Conservation (phyloP, 2,888 invertebrate genomes). For the Sericinus montela region DNA sequence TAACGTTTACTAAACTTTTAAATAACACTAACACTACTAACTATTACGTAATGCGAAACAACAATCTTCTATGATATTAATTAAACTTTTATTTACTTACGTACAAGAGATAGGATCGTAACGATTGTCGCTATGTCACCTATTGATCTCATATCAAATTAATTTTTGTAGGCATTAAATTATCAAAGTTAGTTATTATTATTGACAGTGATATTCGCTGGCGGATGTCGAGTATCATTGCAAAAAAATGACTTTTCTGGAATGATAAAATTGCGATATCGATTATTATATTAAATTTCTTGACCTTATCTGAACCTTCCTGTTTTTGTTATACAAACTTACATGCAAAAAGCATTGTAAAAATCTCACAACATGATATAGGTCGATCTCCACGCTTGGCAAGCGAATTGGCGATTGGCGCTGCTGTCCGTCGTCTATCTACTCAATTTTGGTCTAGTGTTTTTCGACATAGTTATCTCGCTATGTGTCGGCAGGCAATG, state of each 20-base stretch:
- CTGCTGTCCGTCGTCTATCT: no score
- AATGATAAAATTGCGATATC: background rate
- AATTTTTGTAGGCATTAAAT: constrained; percentile 1
- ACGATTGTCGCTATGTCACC: constrained; percentile 13
- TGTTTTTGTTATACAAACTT: no score
- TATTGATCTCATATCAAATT: constrained; percentile 13
- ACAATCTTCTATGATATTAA: background rate
- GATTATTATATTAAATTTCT: no score
- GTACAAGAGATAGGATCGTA: background rate
- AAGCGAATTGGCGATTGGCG: no score
- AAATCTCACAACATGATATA: no score
- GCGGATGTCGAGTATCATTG: background rate
- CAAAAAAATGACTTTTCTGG: constrained; percentile 7
- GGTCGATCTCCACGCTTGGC: no score
- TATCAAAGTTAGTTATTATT: background rate
- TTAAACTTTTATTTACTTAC: constrained; percentile 6
- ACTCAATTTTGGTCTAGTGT: no score
- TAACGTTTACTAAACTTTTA: background rate
- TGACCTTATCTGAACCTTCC: no score
- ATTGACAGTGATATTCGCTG: background rate
- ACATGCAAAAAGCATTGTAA: no score
- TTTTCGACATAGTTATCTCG: no score
- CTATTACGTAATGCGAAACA: constrained; percentile 1
- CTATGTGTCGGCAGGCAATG: no score
- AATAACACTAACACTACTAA: background rate